These are phyloP conservation scores for Apis laboriosa DNA, from an alignment of 1,140 invertebrate species.

Conservation along the genomic window DNA sequence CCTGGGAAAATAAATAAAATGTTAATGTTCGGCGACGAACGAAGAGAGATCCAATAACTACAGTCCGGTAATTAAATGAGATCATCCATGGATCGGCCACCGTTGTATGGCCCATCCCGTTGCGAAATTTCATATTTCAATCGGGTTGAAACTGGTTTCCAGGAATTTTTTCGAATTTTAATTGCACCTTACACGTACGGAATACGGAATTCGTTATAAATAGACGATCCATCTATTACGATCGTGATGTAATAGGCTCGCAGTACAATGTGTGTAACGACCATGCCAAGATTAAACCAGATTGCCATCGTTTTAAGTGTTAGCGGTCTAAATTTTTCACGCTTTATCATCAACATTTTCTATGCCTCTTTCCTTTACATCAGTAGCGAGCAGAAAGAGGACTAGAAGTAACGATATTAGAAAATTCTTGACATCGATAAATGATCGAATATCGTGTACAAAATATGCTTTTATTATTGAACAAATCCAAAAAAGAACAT, in stretches of 20 bases:
- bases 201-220: conserved; percentile 43
- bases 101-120: conserved; percentile 52
- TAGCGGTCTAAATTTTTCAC: conserved; percentile 48
- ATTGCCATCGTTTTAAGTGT: conserved; percentile 55
- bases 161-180: conserved; percentile 67
- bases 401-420: neutral
- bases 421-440: neutral
- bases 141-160: conserved; percentile 52
- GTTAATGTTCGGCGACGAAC: neutral
- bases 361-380: neutral
- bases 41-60: neutral
- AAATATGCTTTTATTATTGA: neutral
- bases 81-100: conserved; percentile 55
- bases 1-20: conserved; percentile 7
- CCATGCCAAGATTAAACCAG: conserved; percentile 65
- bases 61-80: conserved; percentile 57
- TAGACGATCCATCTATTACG: conserved; percentile 53
- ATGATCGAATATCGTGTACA: neutral
- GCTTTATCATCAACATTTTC: conserved; percentile 30
- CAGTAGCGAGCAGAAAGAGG: neutral
- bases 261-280: conserved; percentile 46
- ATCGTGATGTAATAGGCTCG: conserved; percentile 64
- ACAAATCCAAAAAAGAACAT: neutral
- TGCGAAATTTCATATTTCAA: conserved; percentile 50
- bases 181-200: conserved; percentile 53